Percentiles rank a stretch among this genome's conserved stretches.
Evolutionary conservation across 1,140 invertebrate genomes (phyloP).

Genomic region (Zaprionus kolodkinae): DNA sequence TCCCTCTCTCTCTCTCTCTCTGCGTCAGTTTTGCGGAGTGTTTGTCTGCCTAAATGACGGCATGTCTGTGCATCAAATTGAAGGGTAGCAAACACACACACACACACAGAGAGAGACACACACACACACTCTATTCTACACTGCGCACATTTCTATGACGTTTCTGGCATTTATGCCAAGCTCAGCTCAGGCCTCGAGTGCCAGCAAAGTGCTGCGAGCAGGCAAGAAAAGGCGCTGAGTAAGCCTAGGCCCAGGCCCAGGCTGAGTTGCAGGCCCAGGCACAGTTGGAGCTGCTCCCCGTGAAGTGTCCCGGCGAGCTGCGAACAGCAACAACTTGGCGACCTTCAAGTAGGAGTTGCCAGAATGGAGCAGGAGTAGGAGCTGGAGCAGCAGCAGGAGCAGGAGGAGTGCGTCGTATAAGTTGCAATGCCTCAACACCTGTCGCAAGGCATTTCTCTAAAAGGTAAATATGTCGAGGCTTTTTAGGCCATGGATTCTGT

Average conservation of each 20-base stretch:
- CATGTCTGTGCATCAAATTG: slow-evolving; percentile 67
- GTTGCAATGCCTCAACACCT: not conserved
- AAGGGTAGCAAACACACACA: slow-evolving; percentile 64
- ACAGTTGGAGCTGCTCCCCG: slow-evolving; percentile 6
- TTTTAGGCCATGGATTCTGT: no score
- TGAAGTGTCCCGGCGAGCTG: slow-evolving; percentile 18
- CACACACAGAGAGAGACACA: slow-evolving; percentile 14
- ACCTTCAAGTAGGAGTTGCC: not conserved
- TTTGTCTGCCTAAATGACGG: slow-evolving; percentile 69
- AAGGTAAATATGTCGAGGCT: not conserved
- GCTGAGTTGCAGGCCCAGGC: no score
- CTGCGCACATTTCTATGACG: slow-evolving; percentile 61
- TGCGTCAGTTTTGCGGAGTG: slow-evolving; percentile 46
- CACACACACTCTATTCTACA: slow-evolving; percentile 22
- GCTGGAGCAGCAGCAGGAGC: no score
- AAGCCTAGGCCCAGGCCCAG: slow-evolving; percentile 11
- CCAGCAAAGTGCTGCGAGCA: slow-evolving; percentile 43
- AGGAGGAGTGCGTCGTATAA: not conserved
- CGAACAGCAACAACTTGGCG: slow-evolving; percentile 9
- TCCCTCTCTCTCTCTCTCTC: slow-evolving; percentile 12
- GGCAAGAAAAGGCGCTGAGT: slow-evolving; percentile 44
- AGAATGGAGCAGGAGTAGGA: not conserved
- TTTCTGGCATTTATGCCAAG: slow-evolving; percentile 72
- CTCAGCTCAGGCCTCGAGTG: slow-evolving; percentile 56
- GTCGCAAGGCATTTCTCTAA: not conserved